Conservation (phyloP, 1,140 invertebrate species). For the Brachionus manjavacas region DNA sequence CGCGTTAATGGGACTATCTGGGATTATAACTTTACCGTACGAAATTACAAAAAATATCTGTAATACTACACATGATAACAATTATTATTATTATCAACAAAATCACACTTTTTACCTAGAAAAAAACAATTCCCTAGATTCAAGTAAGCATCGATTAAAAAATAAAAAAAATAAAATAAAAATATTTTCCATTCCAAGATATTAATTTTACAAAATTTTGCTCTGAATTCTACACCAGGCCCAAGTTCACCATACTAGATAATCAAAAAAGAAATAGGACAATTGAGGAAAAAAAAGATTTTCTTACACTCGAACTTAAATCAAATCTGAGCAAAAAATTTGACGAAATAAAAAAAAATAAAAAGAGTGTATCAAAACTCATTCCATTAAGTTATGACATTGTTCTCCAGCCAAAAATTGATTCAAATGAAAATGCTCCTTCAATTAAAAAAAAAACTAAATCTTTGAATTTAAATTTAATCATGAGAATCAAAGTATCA, state of each 20-base stretch:
- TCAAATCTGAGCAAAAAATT: constrained; percentile 3
- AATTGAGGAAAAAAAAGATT: neutral
- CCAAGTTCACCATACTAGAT: neutral
- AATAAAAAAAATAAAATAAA: neutral
- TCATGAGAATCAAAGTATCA: neutral
- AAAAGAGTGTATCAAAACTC: neutral
- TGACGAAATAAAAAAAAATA: neutral
- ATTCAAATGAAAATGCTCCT: neutral
- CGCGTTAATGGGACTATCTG: neutral
- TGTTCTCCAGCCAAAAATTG: neutral
- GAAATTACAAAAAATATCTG: constrained; percentile 38
- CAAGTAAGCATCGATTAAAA: neutral
- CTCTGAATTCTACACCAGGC: neutral
- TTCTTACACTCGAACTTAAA: neutral
- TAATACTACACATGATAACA: neutral
- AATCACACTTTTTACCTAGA: neutral
- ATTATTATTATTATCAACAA: constrained; percentile 10
- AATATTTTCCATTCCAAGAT: neutral
- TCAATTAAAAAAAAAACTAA: neutral
- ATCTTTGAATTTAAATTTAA: neutral
- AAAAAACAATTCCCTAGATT: neutral
- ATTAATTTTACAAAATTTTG: neutral
- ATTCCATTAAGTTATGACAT: constrained; percentile 16
- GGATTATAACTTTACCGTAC: constrained; percentile 22
- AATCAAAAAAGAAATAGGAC: neutral